These are phyloP conservation scores for Chorisops tibialis DNA, from an alignment of 2,888 invertebrate genomes.

Conservation along the genomic window DNA sequence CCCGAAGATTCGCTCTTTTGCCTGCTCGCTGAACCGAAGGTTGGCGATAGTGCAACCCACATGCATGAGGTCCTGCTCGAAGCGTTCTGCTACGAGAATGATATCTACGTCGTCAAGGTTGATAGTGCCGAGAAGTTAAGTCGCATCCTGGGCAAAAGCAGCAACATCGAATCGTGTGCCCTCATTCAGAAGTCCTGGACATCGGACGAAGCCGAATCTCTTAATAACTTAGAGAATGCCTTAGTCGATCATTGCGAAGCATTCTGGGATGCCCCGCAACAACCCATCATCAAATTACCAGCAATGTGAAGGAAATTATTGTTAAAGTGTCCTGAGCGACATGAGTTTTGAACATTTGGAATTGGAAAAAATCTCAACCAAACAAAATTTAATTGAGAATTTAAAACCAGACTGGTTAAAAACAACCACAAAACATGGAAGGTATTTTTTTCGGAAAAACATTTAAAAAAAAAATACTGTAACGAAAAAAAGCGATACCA, in stretches of 20 bases:
- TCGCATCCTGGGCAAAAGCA: slow-evolving; percentile 55
- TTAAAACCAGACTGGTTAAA: not conserved
- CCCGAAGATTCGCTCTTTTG: slow-evolving; percentile 65
- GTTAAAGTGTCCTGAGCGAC: not conserved
- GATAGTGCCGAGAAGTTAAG: slow-evolving; percentile 55
- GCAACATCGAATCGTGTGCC: slow-evolving; percentile 55
- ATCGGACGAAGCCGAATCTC: slow-evolving; percentile 55
- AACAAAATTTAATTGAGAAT: not conserved
- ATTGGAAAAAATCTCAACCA: not conserved
- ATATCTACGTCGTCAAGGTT: slow-evolving; percentile 71
- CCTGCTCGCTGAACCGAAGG: slow-evolving; percentile 63
- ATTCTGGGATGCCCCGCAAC: slow-evolving; percentile 61
- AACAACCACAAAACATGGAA: too few species aligned
- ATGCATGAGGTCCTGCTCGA: slow-evolving; percentile 75
- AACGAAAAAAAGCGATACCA: too few species aligned
- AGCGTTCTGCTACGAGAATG: slow-evolving; percentile 76
- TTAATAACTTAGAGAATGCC: slow-evolving; percentile 61
- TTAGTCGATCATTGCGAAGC: slow-evolving; percentile 66
- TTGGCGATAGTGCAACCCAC: slow-evolving; percentile 71
- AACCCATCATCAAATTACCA: slow-evolving; percentile 65
- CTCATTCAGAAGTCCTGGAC: slow-evolving; percentile 49
- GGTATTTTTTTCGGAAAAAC: too few species aligned
- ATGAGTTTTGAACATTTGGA: not conserved
- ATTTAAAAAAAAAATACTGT: too few species aligned
- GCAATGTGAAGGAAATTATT: slow-evolving; percentile 54